Conservation (phyloP, 2,797 vertebrate genomes). For the Anolis apletophallus region DNA sequence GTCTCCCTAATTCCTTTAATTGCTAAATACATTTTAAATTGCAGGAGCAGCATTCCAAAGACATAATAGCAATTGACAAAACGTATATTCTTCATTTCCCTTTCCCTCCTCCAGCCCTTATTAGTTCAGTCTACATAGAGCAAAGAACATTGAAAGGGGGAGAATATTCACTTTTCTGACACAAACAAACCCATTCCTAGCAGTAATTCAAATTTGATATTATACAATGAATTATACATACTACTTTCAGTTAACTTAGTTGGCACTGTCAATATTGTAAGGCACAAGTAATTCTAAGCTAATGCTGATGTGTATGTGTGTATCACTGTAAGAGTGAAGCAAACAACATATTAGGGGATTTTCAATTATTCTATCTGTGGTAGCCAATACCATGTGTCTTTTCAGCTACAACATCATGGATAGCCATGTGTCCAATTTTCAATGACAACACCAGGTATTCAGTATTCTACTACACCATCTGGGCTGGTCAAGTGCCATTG, state of each 20-base stretch:
- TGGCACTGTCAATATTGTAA: neutral
- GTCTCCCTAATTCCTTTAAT: conserved; percentile 27
- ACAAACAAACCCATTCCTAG: neutral
- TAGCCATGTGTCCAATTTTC: too few relatives aligned
- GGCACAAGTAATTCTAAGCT: neutral
- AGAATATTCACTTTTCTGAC: conserved; percentile 12
- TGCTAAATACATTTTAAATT: conserved; percentile 47
- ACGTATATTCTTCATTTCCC: neutral
- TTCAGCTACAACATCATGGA: too few relatives aligned
- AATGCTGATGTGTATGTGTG: neutral
- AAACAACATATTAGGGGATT: neutral
- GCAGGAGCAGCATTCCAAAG: neutral
- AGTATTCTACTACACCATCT: too few relatives aligned
- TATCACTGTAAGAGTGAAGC: neutral
- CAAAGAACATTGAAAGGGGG: conserved; percentile 3
- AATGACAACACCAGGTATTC: too few relatives aligned
- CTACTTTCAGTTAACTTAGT: neutral
- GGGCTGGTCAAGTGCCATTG: too few relatives aligned
- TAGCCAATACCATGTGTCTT: too few relatives aligned
- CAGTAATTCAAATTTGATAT: conserved; percentile 17
- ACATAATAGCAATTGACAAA: conserved; percentile 27
- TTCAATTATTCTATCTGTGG: too few relatives aligned
- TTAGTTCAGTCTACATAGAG: neutral
- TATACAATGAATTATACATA: neutral
- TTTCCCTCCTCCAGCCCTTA: neutral